Percentiles rank a stretch among this genome's conserved stretches.
phyloP scores from a whole-genome alignment of 2,113 vertebrate genomes.

The Scomber colias region DNA sequence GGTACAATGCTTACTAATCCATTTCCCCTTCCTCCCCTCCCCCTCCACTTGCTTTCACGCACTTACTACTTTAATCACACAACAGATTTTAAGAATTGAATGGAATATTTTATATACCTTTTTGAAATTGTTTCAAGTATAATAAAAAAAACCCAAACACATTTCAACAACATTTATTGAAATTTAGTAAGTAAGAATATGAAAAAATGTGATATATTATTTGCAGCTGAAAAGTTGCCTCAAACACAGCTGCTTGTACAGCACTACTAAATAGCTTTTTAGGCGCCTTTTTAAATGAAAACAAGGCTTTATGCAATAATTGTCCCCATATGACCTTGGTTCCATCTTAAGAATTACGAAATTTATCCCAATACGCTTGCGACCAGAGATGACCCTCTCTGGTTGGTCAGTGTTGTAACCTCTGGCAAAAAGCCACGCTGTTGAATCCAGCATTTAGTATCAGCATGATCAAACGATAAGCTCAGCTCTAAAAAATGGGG shows the following conservation, averaged over 20 bases:
- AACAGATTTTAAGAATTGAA: not conserved
- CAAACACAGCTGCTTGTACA: not conserved
- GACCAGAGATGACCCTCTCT: constrained; percentile 20
- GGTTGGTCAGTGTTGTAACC: constrained; percentile 10
- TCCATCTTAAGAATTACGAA: constrained; percentile 52
- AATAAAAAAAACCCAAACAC: too few relatives aligned
- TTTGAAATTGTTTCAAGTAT: not conserved
- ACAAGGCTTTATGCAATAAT: not conserved
- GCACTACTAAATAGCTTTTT: not conserved
- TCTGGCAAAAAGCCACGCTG: constrained; percentile 2
- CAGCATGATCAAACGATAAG: constrained; percentile 50
- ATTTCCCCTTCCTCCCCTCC: constrained; percentile 13
- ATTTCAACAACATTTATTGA: not conserved
- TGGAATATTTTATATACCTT: not conserved
- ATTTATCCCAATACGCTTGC: constrained; percentile 12
- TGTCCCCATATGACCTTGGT: not conserved
- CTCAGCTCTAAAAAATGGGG: constrained; percentile 38
- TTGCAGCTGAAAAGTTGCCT: not conserved
- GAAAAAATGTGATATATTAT: not conserved
- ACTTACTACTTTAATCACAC: not conserved
- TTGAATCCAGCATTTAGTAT: constrained; percentile 20
- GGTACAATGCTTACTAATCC: constrained; percentile 52
- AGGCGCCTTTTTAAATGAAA: constrained; percentile 8
- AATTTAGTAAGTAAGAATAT: not conserved
- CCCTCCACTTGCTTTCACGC: not conserved